Conservation (phyloP, 2,113 vertebrate species). For the Nicator chloris region DNA sequence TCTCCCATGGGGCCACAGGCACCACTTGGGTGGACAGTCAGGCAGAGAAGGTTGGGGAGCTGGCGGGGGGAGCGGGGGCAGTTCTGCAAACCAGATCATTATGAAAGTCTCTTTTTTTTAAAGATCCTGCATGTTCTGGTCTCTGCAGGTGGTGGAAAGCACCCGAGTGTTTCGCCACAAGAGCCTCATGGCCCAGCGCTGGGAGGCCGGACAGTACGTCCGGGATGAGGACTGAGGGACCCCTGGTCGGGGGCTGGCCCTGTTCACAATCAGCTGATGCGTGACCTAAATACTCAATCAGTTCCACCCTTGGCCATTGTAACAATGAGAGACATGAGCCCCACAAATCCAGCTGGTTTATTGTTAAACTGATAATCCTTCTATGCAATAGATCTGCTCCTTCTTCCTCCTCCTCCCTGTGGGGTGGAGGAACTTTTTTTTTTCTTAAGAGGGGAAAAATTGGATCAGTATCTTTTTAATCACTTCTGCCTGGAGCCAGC, state of each 20-base stretch:
- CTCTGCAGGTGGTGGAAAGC: slow-evolving; percentile 81
- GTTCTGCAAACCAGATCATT: not conserved
- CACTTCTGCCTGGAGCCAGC: not conserved
- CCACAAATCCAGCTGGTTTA: not conserved
- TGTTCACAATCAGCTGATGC: accelerated
- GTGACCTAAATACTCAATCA: accelerated
- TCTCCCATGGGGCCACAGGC: accelerated
- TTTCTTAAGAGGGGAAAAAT: not conserved
- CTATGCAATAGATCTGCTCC: not conserved
- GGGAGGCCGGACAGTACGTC: slow-evolving; percentile 81
- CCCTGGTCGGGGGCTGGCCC: accelerated
- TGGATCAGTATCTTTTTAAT: slow-evolving; percentile 4
- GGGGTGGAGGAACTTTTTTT: not conserved
- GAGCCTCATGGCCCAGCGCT: slow-evolving; percentile 76
- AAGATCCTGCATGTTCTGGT: not conserved
- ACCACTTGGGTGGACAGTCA: accelerated
- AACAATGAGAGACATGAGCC: not conserved
- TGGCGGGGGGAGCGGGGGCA: accelerated
- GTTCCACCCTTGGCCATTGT: not conserved
- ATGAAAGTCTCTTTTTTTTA: not conserved
- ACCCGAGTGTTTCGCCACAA: slow-evolving; percentile 81
- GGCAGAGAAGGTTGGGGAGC: not conserved
- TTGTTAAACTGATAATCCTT: not conserved
- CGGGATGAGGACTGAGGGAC: not conserved
- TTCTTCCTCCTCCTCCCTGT: not conserved